Evolutionary conservation across 2,888 invertebrate genomes (phyloP).

Genomic region (Morpho achilles): DNA sequence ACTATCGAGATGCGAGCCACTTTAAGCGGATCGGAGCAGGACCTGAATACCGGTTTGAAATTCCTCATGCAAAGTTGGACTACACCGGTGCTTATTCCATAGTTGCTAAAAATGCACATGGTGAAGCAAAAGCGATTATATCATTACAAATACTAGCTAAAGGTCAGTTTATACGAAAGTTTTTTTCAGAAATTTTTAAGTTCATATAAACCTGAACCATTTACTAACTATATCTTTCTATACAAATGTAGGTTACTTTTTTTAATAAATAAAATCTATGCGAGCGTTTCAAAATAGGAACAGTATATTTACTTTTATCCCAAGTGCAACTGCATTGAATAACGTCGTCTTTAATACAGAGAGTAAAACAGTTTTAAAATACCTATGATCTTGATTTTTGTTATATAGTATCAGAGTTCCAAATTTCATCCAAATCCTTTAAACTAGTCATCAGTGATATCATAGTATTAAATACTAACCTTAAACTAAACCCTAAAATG

Average conservation of each 20-base stretch:
- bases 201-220: no score
- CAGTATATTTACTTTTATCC: background rate
- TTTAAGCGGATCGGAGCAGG: constrained; percentile 88
- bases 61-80: constrained; percentile 91
- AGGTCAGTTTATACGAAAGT: constrained; percentile 69
- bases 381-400: no score
- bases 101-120: constrained; percentile 89
- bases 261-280: background rate
- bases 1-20: constrained; percentile 91
- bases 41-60: constrained; percentile 90
- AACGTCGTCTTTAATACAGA: no score
- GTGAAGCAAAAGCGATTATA: constrained; percentile 91
- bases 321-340: no score
- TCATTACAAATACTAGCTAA: constrained; percentile 91
- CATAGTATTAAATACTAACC: no score
- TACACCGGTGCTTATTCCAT: constrained; percentile 93
- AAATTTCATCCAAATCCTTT: no score
- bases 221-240: no score
- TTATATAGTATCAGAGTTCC: no score
- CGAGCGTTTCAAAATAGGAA: background rate
- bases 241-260: no score
- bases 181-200: background rate
- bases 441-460: no score
- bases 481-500: no score
- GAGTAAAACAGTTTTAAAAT: no score